Percentiles rank a stretch among this genome's conserved stretches.
Conservation (phyloP, 53 echinoderm and acorn worm species). For the Astropecten irregularis region DNA sequence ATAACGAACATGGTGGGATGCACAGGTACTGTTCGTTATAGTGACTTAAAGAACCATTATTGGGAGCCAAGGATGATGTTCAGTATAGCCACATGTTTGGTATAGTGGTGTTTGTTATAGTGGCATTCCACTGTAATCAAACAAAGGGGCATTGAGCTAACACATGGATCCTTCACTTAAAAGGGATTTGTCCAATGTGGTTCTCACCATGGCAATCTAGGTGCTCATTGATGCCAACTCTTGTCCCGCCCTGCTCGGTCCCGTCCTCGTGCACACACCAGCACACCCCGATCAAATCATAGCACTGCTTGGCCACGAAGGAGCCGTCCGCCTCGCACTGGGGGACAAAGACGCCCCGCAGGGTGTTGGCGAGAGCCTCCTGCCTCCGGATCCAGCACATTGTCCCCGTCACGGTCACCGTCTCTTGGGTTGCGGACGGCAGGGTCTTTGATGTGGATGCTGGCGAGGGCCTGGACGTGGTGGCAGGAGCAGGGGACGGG, state of each 20-base stretch:
- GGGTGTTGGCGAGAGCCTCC: slow-evolving; percentile 35
- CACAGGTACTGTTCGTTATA: no score
- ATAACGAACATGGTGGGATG: no score
- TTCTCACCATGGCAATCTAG: slow-evolving; percentile 32
- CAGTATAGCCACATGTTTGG: no score
- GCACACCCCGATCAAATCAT: slow-evolving; percentile 10
- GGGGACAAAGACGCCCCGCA: slow-evolving; percentile 36
- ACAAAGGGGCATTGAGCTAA: no score
- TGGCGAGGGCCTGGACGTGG: background rate
- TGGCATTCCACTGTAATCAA: no score
- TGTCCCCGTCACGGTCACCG: background rate
- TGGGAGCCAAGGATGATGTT: no score
- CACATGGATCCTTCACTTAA: no score
- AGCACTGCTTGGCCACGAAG: slow-evolving; percentile 27
- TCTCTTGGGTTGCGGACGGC: background rate
- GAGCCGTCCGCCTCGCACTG: slow-evolving; percentile 32
- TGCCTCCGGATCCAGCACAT: slow-evolving; percentile 32
- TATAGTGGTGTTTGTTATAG: no score
- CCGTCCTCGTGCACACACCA: slow-evolving; percentile 42
- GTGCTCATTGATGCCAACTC: slow-evolving; percentile 8
- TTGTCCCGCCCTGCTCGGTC: slow-evolving; percentile 19
- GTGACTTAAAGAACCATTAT: no score
- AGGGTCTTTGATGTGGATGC: background rate
- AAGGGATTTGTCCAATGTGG: no score
- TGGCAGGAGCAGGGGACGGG: background rate